These are phyloP conservation scores for Fissipunctia ypsillon DNA, from an alignment of 2,888 invertebrate genomes.

Conservation along the genomic window DNA sequence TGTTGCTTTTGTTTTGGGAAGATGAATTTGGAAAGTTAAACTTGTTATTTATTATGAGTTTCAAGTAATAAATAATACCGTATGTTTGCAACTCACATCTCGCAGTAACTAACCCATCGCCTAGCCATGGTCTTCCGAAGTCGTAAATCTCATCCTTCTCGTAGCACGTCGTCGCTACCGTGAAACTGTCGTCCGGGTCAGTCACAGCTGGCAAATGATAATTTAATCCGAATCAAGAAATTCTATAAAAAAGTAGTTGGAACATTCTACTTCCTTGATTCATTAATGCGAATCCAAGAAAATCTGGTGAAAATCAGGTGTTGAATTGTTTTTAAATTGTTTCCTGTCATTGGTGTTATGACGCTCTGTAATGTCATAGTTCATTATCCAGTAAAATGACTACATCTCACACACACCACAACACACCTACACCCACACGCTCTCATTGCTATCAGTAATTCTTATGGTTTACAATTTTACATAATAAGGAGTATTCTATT, in stretches of 20 bases:
- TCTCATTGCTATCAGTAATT: too few species aligned
- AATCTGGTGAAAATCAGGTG: not conserved
- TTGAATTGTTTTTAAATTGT: too few species aligned
- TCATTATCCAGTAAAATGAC: too few species aligned
- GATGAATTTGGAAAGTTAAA: not conserved
- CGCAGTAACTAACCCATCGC: slow-evolving; percentile 84
- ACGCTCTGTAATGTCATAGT: too few species aligned
- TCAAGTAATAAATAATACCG: not conserved
- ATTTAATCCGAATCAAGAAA: not conserved
- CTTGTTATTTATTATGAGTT: not conserved
- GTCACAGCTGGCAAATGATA: slow-evolving; percentile 75
- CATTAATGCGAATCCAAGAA: not conserved
- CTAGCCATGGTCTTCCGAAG: slow-evolving; percentile 83
- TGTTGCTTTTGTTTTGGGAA: not conserved
- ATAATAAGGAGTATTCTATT: too few species aligned
- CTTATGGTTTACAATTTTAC: too few species aligned
- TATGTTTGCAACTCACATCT: slow-evolving; percentile 71
- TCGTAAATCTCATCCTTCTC: slow-evolving; percentile 82
- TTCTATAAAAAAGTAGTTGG: not conserved
- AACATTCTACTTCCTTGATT: not conserved
- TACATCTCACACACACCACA: too few species aligned
- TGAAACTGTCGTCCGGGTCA: slow-evolving; percentile 83
- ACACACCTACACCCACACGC: too few species aligned
- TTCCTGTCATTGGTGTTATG: too few species aligned
- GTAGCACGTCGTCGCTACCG: slow-evolving; percentile 80